These are phyloP conservation scores for Erebia aethiops DNA, from an alignment of 2,888 invertebrate species.

Conservation along the genomic window DNA sequence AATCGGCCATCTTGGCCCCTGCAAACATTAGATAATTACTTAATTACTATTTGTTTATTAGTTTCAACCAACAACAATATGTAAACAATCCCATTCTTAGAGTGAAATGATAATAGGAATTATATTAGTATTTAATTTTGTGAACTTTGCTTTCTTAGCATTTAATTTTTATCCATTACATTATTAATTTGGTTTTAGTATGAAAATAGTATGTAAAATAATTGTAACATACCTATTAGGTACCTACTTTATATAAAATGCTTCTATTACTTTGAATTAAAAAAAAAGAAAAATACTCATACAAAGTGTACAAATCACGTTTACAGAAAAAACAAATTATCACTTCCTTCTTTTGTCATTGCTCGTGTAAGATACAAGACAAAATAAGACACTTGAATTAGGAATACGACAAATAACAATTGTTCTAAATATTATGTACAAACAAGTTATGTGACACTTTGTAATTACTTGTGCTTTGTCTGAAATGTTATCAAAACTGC, in stretches of 20 bases:
- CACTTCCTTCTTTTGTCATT: constrained; percentile 1
- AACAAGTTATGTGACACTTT: background rate
- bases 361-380: background rate
- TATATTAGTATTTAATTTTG: too few relatives aligned
- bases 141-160: too few relatives aligned
- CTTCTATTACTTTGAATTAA: too few relatives aligned
- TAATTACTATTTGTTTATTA: background rate
- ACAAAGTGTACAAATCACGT: background rate
- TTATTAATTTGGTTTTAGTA: too few relatives aligned
- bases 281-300: too few relatives aligned
- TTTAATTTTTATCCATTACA: too few relatives aligned
- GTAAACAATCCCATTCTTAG: background rate
- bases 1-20: constrained; percentile 59
- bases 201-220: too few relatives aligned
- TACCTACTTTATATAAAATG: too few relatives aligned
- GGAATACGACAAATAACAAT: background rate
- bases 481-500: background rate
- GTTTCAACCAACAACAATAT: background rate
- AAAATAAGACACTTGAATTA: background rate
- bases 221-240: too few relatives aligned
- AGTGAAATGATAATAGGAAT: too few relatives aligned
- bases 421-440: background rate
- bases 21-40: constrained; percentile 25
- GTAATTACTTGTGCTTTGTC: background rate
- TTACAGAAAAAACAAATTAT: background rate